Evolutionary conservation across 2,888 invertebrate genomes (phyloP).

Genomic region (Eupithecia pulchellata): DNA sequence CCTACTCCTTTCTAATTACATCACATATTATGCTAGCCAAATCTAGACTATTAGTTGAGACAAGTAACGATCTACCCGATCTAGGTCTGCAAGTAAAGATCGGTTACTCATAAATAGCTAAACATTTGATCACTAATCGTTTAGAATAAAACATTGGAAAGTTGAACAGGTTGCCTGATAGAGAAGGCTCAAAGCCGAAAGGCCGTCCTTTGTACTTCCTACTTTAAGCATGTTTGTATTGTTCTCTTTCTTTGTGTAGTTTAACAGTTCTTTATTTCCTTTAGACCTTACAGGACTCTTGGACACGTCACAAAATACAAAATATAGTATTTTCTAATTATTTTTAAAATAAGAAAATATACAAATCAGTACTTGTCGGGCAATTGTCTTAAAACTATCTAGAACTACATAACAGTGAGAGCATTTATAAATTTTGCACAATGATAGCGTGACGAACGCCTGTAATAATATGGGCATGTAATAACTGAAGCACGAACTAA

Average conservation of each 20-base stretch:
- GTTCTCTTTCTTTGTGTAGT: no score
- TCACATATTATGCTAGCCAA: slow-evolving; percentile 6
- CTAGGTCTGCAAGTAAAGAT: no score
- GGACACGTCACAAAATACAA: no score
- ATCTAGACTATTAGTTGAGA: background rate
- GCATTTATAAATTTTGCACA: slow-evolving; percentile 25
- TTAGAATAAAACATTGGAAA: background rate
- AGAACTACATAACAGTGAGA: slow-evolving; percentile 14
- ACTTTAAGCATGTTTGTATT: no score
- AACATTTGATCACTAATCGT: background rate
- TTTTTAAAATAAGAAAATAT: no score
- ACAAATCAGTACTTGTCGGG: background rate
- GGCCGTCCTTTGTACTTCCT: no score
- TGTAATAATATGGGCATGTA: slow-evolving; percentile 24
- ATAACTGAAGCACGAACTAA: slow-evolving; percentile 37
- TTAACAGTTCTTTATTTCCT: no score
- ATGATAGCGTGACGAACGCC: slow-evolving; percentile 38
- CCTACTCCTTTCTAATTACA: slow-evolving; percentile 19
- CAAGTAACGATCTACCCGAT: no score
- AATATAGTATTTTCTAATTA: no score
- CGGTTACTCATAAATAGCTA: background rate
- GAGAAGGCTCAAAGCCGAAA: no score
- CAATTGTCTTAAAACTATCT: background rate
- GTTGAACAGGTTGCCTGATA: no score
- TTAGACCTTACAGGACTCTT: no score